Evolutionary conservation across 2,797 vertebrate genomes (phyloP).

Genomic region (Darevskia nairensis): DNA sequence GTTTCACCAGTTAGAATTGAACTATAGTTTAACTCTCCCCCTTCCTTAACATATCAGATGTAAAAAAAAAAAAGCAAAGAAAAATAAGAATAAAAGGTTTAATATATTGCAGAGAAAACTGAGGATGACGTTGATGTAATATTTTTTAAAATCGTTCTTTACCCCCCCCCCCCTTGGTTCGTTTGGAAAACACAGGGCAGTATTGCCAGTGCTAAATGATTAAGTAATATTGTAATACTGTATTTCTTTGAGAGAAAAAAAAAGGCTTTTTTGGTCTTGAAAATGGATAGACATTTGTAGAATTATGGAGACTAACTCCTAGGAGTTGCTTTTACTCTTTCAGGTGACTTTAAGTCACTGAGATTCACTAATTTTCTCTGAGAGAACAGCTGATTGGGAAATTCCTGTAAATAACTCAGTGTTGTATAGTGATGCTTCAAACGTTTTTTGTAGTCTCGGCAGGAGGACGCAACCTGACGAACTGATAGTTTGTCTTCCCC

Average conservation of each 20-base stretch:
- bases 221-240: slow-evolving; percentile 93
- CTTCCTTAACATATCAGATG: slow-evolving; percentile 80
- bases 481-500: slow-evolving; percentile 55
- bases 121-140: slow-evolving; percentile 79
- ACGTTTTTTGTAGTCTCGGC: slow-evolving; percentile 81
- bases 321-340: slow-evolving; percentile 99
- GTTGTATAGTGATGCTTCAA: slow-evolving; percentile 93
- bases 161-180: slow-evolving; percentile 26
- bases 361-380: slow-evolving; percentile 99
- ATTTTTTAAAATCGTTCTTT: slow-evolving; percentile 81
- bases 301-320: slow-evolving; percentile 99
- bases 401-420: slow-evolving; percentile 95
- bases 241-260: slow-evolving; percentile 86
- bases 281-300: slow-evolving; percentile 97
- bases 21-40: slow-evolving; percentile 74
- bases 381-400: slow-evolving; percentile 98
- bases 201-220: slow-evolving; percentile 89
- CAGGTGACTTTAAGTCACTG: slow-evolving; percentile 97
- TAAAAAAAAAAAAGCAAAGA: slow-evolving; percentile 77
- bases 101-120: slow-evolving; percentile 86
- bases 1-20: slow-evolving; percentile 75
- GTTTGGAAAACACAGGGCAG: slow-evolving; percentile 86
- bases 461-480: slow-evolving; percentile 75
- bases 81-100: slow-evolving; percentile 80
- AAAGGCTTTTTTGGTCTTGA: slow-evolving; percentile 89